Conservation (phyloP, 2,888 invertebrate genomes). For the Miltochrista miniata region DNA sequence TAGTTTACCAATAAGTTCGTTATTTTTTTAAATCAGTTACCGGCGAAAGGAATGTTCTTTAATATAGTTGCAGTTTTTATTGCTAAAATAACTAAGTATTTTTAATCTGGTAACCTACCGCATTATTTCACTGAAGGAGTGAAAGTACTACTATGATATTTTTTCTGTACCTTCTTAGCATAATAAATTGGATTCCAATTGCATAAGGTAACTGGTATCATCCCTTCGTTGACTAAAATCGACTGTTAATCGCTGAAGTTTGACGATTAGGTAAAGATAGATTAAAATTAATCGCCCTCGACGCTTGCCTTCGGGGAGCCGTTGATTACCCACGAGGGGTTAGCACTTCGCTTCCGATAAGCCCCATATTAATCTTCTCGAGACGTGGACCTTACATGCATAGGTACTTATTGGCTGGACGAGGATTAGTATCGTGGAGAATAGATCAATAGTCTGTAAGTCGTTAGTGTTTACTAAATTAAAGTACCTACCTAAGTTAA, state of each 20-base stretch:
- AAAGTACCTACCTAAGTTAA: too few species aligned
- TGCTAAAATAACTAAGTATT: too few species aligned
- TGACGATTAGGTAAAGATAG: slow-evolving; percentile 64
- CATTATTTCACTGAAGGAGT: too few species aligned
- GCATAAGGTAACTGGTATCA: slow-evolving; percentile 25
- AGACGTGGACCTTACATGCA: slow-evolving; percentile 13
- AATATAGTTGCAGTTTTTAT: too few species aligned
- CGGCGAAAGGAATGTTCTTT: too few species aligned
- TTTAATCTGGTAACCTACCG: too few species aligned
- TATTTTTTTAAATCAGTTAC: too few species aligned
- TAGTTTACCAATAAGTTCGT: too few species aligned
- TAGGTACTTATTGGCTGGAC: slow-evolving; percentile 8
- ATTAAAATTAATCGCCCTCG: slow-evolving; percentile 66
- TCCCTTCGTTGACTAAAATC: slow-evolving; percentile 48
- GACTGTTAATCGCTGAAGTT: slow-evolving; percentile 72
- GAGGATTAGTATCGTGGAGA: background rate
- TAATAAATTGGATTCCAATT: slow-evolving; percentile 20
- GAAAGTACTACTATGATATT: too few species aligned
- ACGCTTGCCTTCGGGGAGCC: slow-evolving; percentile 41
- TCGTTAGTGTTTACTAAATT: too few species aligned
- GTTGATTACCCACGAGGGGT: slow-evolving; percentile 48
- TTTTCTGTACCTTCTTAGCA: background rate
- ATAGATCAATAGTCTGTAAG: background rate
- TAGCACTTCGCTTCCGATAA: slow-evolving; percentile 36
- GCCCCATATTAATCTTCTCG: slow-evolving; percentile 36